phyloP scores from a whole-genome alignment of 1,140 invertebrate genomes.

The Pseudomyrmex cubaensis region DNA sequence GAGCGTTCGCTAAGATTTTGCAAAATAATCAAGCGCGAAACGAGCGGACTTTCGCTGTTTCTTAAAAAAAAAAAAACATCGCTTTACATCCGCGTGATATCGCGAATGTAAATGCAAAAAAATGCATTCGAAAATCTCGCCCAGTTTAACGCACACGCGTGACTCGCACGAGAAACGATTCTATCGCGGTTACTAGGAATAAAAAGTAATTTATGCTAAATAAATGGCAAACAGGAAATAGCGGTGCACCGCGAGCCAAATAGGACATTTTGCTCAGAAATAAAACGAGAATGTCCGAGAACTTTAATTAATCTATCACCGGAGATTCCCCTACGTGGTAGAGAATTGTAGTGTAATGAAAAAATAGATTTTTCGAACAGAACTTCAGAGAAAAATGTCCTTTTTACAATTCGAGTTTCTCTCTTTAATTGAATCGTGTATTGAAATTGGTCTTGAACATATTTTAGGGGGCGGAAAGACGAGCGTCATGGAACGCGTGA shows the following conservation, averaged over 20 bases:
- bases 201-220: conserved; percentile 38
- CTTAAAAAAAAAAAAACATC: no score
- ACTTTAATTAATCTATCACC: conserved; percentile 34
- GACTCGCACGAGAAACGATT: background rate
- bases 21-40: no score
- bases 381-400: background rate
- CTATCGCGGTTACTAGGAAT: conserved; percentile 10
- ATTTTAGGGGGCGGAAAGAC: conserved; percentile 84
- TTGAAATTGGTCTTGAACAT: background rate
- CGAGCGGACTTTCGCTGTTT: no score
- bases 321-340: conserved; percentile 7
- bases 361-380: background rate
- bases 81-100: no score
- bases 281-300: conserved; percentile 58
- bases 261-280: conserved; percentile 53
- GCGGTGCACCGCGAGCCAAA: conserved; percentile 61
- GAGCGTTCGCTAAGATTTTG: no score
- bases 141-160: background rate
- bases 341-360: background rate
- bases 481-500: conserved; percentile 93
- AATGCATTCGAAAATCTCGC: background rate
- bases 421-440: background rate
- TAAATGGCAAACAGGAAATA: conserved; percentile 56
- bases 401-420: no score
- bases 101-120: no score